Percentiles rank a stretch among this genome's conserved stretches.
These are phyloP conservation scores for Cryptomyrus ogoouensis DNA, from an alignment of 2,113 vertebrate genomes.

Conservation along the genomic window DNA sequence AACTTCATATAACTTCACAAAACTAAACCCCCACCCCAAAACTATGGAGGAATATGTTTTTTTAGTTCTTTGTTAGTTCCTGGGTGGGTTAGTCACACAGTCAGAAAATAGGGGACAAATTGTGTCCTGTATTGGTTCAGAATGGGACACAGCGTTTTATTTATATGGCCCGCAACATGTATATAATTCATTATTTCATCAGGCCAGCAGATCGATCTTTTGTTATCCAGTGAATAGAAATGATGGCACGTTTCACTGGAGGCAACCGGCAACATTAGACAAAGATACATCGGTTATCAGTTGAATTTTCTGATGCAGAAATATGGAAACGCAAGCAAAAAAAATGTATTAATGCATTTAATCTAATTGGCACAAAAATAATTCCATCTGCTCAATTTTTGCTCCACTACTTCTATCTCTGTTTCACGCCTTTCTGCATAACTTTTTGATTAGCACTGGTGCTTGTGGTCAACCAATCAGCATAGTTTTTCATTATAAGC, in stretches of 20 bases:
- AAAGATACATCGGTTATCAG: not conserved
- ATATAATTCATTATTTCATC: not conserved
- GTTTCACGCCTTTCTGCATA: not conserved
- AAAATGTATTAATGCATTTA: not conserved
- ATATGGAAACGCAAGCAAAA: not conserved
- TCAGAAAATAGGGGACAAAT: not conserved
- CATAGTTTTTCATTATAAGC: not conserved
- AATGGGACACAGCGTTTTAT: not conserved
- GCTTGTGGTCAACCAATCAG: not conserved
- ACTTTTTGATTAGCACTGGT: not conserved
- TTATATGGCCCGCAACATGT: not conserved
- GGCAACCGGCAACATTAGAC: not conserved
- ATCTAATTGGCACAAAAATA: not conserved
- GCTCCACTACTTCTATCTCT: not conserved
- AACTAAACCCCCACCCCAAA: not conserved
- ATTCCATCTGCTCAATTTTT: not conserved
- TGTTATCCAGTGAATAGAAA: not conserved
- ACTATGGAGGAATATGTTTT: not conserved
- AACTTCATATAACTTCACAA: not conserved
- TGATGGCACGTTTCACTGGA: not conserved
- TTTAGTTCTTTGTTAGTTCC: not conserved
- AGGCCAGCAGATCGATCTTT: not conserved
- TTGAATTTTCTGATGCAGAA: not conserved
- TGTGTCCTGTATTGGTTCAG: not conserved
- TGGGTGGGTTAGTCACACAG: not conserved